These are phyloP conservation scores for Notiomystis cincta DNA, from an alignment of 2,113 vertebrate species.

Conservation along the genomic window DNA sequence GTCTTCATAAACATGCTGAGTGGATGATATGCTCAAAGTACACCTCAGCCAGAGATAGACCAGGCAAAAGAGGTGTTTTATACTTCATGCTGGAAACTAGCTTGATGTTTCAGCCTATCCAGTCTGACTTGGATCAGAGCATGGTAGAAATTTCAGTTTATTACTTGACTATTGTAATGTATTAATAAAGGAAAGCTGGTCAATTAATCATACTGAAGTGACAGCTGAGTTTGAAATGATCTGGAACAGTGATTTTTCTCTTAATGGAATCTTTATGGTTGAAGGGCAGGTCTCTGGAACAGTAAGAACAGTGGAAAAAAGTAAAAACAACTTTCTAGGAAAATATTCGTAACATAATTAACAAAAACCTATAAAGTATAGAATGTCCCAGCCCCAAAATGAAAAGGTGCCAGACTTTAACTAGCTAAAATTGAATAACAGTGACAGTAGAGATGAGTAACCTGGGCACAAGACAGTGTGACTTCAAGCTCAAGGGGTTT, in stretches of 20 bases:
- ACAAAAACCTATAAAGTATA: background rate
- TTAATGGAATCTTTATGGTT: background rate
- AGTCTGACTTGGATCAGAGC: background rate
- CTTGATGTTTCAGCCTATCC: background rate
- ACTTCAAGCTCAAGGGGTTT: background rate
- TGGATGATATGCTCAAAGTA: background rate
- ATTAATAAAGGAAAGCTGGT: background rate
- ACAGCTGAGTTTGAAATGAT: background rate
- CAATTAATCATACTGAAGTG: background rate
- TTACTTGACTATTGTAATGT: background rate
- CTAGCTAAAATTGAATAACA: background rate
- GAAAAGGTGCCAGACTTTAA: background rate
- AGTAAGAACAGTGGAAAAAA: background rate
- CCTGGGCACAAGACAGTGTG: background rate
- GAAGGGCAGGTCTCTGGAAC: background rate
- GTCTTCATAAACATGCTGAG: background rate
- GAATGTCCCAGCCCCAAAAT: background rate
- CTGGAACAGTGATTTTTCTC: background rate
- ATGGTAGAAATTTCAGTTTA: background rate
- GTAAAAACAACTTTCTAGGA: background rate
- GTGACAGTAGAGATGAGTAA: background rate
- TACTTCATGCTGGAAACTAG: background rate
- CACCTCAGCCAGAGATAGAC: background rate
- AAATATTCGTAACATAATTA: background rate
- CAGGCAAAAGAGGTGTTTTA: background rate